Base-by-base conservation (phyloP, 2,888 invertebrate species). In the Ophioninae sp. region DNA sequence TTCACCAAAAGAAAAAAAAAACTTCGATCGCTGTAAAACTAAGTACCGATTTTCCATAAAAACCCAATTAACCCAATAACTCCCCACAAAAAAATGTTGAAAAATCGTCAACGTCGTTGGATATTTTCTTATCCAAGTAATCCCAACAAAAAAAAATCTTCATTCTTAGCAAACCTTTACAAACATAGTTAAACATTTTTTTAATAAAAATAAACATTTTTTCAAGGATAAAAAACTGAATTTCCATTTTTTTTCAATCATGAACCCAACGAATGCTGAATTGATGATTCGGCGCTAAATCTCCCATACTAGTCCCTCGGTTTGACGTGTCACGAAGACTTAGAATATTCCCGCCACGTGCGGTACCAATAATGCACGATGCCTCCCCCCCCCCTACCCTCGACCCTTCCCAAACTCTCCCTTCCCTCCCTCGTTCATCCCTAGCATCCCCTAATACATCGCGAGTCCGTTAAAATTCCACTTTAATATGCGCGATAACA, bases 401-500 rank as follows among this genome's bases (percentile, higher is more conserved):
- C 41, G 59, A 13, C 68, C 30, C 39, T 37, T 23, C 7, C 17
- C 65, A 37, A 23, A 9, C 63, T 78, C n/a, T 20, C 51, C 22
- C 69, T 51, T 30, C 23, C 56, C 30, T 56, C 68, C 30, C 69
- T 37, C 67, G 22, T 8, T 23, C 41, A 2, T 9, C 51, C 30
- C 41, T 10, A 65, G 30, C 71, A 63, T 44, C 23, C 74, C 23
- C 63, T 30, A 30, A 22, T 64, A 63, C 67, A 73, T 30, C 75
- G 65, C 8, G 71, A 84, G 79, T 79, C 39, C 72, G 81, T 81
- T 81, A 81, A 81, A 84, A 75, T 64, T 41, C 63, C 65, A 81
- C 81, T 84, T 84, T 84, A 84, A 84, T 81, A 84, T 81, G 81
- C 84, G 79, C 81, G 81, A 81, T 84, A 84, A 81, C 84, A 81